Evolutionary conservation across 2,113 vertebrate genomes (phyloP).

Genomic region (Chitala chitala): DNA sequence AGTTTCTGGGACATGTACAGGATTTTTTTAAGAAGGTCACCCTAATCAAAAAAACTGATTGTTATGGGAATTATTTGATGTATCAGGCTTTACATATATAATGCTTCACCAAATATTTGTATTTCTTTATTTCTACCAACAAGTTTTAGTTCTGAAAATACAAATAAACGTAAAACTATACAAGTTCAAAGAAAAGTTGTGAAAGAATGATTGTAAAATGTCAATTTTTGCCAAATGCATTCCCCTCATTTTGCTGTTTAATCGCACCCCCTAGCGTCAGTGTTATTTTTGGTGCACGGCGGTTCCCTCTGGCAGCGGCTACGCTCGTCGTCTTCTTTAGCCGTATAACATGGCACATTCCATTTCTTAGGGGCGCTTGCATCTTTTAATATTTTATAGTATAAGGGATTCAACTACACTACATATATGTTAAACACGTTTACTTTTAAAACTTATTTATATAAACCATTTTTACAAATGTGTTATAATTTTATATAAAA

Average conservation of each 20-base stretch:
- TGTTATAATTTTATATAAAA: neutral
- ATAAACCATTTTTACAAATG: neutral
- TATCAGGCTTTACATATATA: no score
- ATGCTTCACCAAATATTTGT: no score
- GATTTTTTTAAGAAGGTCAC: no score
- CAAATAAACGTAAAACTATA: no score
- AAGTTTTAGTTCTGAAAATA: no score
- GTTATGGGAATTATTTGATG: no score
- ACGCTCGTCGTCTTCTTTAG: neutral
- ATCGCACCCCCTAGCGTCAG: neutral
- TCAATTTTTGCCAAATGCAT: neutral
- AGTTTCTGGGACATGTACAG: no score
- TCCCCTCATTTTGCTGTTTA: neutral
- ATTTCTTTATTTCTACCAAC: no score
- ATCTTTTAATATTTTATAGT: neutral
- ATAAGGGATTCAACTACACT: neutral
- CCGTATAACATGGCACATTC: constrained; percentile 14
- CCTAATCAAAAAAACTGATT: no score
- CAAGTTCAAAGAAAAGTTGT: no score
- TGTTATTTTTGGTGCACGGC: neutral
- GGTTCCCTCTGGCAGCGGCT: neutral
- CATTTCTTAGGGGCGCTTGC: constrained; percentile 8
- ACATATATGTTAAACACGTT: neutral
- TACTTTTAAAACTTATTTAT: neutral
- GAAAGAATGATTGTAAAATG: neutral